Evolutionary conservation across 2,113 vertebrate genomes (phyloP).

Genomic region (Haemorhous mexicanus): DNA sequence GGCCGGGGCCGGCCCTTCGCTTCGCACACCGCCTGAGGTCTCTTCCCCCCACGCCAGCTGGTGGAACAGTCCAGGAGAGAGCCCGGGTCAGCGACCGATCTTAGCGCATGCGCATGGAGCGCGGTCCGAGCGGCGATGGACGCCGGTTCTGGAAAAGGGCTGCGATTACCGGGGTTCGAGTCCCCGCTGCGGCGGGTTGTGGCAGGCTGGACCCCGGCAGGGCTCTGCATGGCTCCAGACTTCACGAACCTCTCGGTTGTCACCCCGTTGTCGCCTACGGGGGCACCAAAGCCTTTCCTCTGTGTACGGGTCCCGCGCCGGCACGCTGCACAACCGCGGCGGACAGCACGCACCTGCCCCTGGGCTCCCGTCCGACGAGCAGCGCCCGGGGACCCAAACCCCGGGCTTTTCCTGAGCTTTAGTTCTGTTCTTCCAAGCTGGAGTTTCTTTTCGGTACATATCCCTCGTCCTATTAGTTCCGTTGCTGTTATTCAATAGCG

Average conservation of each 20-base stretch:
- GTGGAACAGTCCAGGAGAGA: not conserved
- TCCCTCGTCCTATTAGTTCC: no score
- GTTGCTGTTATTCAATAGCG: fast-evolving
- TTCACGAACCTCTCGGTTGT: no score
- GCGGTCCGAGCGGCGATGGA: fast-evolving
- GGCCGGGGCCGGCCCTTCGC: no score
- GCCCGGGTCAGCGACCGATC: not conserved
- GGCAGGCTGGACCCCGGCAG: not conserved
- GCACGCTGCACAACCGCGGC: not conserved
- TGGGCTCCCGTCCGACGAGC: not conserved
- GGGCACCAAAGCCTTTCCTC: no score
- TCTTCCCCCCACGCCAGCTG: not conserved
- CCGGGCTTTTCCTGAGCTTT: not conserved
- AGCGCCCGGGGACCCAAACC: not conserved
- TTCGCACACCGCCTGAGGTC: fast-evolving
- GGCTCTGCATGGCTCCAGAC: no score
- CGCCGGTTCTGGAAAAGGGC: fast-evolving
- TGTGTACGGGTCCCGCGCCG: fast-evolving
- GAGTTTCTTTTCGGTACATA: not conserved
- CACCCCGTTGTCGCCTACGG: not conserved
- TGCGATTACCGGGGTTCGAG: fast-evolving
- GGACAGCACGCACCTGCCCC: not conserved
- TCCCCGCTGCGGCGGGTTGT: not conserved
- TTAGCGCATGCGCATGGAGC: not conserved
- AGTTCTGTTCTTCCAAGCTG: not conserved